These are phyloP conservation scores for Agonopterix arenella DNA, from an alignment of 2,888 invertebrate genomes.

Conservation along the genomic window DNA sequence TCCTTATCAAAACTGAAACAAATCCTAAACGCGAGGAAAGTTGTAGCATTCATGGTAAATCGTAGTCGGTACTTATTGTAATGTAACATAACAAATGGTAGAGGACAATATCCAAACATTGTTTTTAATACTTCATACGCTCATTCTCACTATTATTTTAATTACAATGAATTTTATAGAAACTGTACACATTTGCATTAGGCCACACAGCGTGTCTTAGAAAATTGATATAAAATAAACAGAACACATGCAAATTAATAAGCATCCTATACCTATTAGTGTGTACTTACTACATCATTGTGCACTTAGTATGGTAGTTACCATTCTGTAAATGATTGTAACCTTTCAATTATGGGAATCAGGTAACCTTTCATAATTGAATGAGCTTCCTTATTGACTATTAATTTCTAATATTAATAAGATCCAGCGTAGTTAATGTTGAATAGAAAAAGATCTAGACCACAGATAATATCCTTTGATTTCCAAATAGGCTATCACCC, in stretches of 20 bases:
- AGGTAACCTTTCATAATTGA: not conserved
- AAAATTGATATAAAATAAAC: not conserved
- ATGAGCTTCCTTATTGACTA: too few species aligned
- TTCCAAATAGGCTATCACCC: too few species aligned
- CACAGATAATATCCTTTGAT: too few species aligned
- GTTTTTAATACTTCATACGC: conserved; percentile 1
- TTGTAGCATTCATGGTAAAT: too few species aligned
- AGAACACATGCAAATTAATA: not conserved
- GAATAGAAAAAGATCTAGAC: too few species aligned
- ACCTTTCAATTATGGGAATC: not conserved
- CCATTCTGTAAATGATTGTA: not conserved
- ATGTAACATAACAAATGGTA: not conserved
- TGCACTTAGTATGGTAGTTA: not conserved
- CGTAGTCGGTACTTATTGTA: too few species aligned
- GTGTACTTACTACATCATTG: too few species aligned
- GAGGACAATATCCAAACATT: conserved; percentile 1
- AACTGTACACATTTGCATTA: conserved; percentile 9
- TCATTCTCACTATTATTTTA: conserved; percentile 10
- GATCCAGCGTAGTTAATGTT: too few species aligned
- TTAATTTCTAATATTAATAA: too few species aligned
- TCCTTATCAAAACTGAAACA: too few species aligned
- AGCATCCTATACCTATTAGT: too few species aligned
- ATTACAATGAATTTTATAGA: conserved; percentile 1
- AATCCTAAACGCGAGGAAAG: too few species aligned
- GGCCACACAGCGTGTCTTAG: conserved; percentile 5